phyloP scores from a whole-genome alignment of 2,797 vertebrate genomes.

The Neostethus bicornis region DNA sequence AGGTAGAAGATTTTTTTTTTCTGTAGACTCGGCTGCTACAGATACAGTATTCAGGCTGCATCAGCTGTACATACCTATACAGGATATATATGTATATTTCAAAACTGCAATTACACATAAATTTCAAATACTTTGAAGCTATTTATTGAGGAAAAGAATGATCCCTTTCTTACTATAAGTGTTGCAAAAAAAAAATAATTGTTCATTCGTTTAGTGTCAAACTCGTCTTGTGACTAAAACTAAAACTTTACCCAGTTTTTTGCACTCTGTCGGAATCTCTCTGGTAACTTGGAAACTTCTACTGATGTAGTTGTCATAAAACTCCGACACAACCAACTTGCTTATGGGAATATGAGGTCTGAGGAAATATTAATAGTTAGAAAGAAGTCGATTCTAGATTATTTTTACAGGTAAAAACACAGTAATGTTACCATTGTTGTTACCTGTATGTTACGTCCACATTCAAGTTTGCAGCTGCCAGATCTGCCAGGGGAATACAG shows the following conservation, averaged over 20 bases:
- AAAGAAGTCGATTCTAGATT: not conserved
- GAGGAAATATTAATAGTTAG: not conserved
- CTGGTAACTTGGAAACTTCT: conserved; percentile 97
- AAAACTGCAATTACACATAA: not conserved
- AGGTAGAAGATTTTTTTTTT: conserved; percentile 33
- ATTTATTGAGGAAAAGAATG: not conserved
- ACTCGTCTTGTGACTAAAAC: not conserved
- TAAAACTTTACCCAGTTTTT: conserved; percentile 86
- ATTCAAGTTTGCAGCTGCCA: conserved; percentile 89
- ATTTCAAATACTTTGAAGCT: no score
- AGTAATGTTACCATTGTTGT: not conserved
- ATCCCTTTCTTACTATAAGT: not conserved
- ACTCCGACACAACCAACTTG: conserved; percentile 91
- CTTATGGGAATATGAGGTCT: conserved; percentile 97
- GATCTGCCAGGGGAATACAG: conserved; percentile 90
- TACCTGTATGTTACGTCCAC: conserved; percentile 99
- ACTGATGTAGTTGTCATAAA: conserved; percentile 96
- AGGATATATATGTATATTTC: not conserved
- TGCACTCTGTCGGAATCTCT: conserved; percentile 94
- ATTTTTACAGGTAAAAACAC: not conserved
- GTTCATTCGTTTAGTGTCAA: not conserved
- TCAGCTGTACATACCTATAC: not conserved
- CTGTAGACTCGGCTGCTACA: conserved; percentile 3
- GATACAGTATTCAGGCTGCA: not conserved
- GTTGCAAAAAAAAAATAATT: not conserved